phyloP scores from a whole-genome alignment of 1,140 invertebrate species.

The Drosophila ercepeae region DNA sequence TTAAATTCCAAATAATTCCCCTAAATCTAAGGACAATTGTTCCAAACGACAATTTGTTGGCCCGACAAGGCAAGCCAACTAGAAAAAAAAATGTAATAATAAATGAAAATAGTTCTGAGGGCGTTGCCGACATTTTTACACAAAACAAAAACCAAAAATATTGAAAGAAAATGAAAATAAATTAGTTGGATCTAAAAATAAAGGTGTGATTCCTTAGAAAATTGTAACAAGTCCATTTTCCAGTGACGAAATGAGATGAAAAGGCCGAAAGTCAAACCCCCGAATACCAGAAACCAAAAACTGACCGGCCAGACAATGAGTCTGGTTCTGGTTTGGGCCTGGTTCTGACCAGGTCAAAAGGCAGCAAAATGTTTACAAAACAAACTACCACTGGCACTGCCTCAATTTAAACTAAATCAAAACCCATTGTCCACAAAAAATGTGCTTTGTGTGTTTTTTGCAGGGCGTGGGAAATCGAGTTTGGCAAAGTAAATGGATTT shows the following conservation, averaged over 20 bases:
- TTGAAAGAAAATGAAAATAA: slow-evolving; percentile 37
- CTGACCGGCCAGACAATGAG: slow-evolving; percentile 50
- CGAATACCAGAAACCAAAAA: neutral
- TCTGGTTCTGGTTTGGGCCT: slow-evolving; percentile 9
- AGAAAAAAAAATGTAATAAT: neutral
- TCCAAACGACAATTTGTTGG: slow-evolving; percentile 32
- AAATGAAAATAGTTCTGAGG: slow-evolving; percentile 31
- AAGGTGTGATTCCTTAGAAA: slow-evolving; percentile 72
- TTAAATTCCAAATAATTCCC: slow-evolving; percentile 36
- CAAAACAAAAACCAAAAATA: slow-evolving; percentile 1
- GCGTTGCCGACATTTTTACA: slow-evolving; percentile 25
- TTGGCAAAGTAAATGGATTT: too few relatives aligned
- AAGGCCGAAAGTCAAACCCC: neutral
- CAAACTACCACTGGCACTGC: slow-evolving; percentile 41
- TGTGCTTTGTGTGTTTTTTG: slow-evolving; percentile 3
- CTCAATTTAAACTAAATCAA: slow-evolving; percentile 69
- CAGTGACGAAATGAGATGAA: slow-evolving; percentile 21
- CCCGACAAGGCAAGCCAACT: slow-evolving; percentile 13
- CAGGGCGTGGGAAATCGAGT: slow-evolving; percentile 58
- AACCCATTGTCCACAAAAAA: slow-evolving; percentile 41
- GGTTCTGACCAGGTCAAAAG: slow-evolving; percentile 63
- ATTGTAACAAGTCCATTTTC: slow-evolving; percentile 69
- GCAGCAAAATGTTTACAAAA: slow-evolving; percentile 74
- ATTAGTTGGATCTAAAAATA: slow-evolving; percentile 30
- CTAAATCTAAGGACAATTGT: slow-evolving; percentile 30